phyloP scores from a whole-genome alignment of 2,888 invertebrate genomes.

The Nephrotoma guestfalica region DNA sequence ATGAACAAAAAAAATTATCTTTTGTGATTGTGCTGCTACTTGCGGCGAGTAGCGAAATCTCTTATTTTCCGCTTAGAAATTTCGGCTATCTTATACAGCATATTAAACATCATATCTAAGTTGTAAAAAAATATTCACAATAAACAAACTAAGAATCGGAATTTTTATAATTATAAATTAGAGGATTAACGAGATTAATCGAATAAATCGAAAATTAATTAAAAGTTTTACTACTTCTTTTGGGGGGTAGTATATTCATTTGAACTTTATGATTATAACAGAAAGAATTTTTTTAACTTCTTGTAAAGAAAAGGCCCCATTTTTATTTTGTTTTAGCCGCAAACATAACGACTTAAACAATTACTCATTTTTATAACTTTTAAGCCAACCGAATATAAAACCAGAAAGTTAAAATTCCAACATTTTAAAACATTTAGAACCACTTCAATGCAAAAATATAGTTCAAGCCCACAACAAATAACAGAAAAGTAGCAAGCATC shows the following conservation, averaged over 20 bases:
- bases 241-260: background rate
- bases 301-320: background rate
- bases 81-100: no score
- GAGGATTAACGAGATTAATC: background rate
- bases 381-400: background rate
- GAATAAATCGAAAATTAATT: background rate
- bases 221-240: background rate
- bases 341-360: background rate
- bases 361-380: background rate
- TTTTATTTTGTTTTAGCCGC: no score
- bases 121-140: no score
- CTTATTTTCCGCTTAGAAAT: no score
- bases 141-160: background rate
- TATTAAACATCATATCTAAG: no score
- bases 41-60: no score
- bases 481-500: background rate
- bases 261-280: background rate
- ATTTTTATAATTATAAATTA: background rate
- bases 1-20: no score
- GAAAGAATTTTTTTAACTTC: background rate
- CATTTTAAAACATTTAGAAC: background rate
- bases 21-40: no score
- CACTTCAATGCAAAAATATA: background rate
- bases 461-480: background rate
- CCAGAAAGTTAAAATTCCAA: background rate